Percentiles rank a stretch among this genome's conserved stretches.
These are phyloP conservation scores for Notolabrus celidotus DNA, from an alignment of 2,797 vertebrate species.

Conservation along the genomic window DNA sequence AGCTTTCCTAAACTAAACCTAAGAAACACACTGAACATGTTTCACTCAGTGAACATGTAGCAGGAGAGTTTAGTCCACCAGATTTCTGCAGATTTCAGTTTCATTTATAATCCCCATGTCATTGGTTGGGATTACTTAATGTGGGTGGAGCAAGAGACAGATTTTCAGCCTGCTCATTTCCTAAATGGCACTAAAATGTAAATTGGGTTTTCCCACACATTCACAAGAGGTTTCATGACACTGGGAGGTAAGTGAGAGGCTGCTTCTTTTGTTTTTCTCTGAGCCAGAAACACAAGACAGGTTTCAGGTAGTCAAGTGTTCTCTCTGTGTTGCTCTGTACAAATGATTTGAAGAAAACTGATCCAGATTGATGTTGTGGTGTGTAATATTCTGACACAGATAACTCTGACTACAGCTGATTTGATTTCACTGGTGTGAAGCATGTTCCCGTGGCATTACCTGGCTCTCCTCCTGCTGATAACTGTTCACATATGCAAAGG, in stretches of 20 bases:
- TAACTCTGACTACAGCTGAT: conserved; percentile 30
- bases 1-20: background rate
- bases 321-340: background rate
- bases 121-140: conserved; percentile 17
- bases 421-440: conserved; percentile 38
- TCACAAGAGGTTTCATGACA: conserved; percentile 1
- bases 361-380: conserved; percentile 7
- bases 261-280: background rate
- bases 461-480: conserved; percentile 61
- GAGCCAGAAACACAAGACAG: background rate
- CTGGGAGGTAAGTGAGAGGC: conserved; percentile 24
- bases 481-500: conserved; percentile 62
- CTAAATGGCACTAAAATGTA: background rate
- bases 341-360: conserved; percentile 1
- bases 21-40: background rate
- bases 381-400: background rate
- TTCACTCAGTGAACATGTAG: conserved; percentile 5
- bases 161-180: background rate
- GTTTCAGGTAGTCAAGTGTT: background rate
- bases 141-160: conserved; percentile 11
- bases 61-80: background rate
- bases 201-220: background rate
- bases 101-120: conserved; percentile 15
- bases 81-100: conserved; percentile 30
- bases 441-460: conserved; percentile 67